Conservation (phyloP, 2,888 invertebrate genomes). For the Temnothorax rugatulus region DNA sequence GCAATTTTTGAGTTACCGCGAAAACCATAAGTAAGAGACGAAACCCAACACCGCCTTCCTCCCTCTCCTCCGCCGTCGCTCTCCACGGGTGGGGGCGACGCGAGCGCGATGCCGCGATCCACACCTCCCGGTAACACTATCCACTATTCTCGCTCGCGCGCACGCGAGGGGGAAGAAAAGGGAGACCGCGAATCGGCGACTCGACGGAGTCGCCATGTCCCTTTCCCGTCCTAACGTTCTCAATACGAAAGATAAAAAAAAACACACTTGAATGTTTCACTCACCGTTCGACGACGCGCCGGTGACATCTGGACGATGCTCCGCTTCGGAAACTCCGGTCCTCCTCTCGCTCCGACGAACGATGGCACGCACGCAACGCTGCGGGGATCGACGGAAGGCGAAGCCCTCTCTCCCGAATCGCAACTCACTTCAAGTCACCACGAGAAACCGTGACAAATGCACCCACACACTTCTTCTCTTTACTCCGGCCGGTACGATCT, state of each 20-base stretch:
- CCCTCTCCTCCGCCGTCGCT: background rate
- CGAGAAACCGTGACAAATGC: constrained; percentile 63
- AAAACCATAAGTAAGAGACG: constrained; percentile 46
- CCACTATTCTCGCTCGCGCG: constrained; percentile 46
- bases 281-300: constrained; percentile 66
- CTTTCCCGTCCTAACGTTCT: background rate
- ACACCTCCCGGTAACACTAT: constrained; percentile 56
- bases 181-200: background rate
- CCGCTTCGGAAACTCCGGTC: background rate
- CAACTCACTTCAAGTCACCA: constrained; percentile 71
- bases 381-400: background rate
- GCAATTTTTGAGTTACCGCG: constrained; percentile 12
- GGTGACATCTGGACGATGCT: constrained; percentile 67
- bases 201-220: background rate
- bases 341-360: background rate
- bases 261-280: constrained; percentile 32
- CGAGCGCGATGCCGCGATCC: constrained; percentile 52
- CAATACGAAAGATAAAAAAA: background rate
- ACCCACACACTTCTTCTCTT: constrained; percentile 64
- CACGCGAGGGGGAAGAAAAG: background rate
- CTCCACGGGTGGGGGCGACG: background rate
- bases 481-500: background rate
- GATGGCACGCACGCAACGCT: background rate
- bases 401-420: constrained; percentile 9
- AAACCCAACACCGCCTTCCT: constrained; percentile 47